Conservation (phyloP, 2,113 vertebrate genomes). For the Aleadryas rufinucha region DNA sequence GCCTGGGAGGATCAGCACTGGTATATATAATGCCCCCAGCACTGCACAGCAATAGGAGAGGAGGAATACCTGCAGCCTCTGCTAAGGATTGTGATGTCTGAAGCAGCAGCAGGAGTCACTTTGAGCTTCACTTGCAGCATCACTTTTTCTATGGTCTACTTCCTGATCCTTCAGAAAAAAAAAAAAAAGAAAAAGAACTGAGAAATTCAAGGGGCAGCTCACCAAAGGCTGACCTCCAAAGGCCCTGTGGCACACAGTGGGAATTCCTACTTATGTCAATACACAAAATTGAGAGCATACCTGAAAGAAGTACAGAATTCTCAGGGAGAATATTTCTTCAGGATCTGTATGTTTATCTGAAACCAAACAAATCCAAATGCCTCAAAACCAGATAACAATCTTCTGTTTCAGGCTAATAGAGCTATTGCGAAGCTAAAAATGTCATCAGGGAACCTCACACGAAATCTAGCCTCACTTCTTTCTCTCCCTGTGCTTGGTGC, state of each 20-base stretch:
- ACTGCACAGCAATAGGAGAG: not conserved
- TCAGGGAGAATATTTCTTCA: not conserved
- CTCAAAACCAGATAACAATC: not conserved
- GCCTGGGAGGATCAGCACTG: not conserved
- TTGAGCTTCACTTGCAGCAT: not conserved
- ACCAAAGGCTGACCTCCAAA: not conserved
- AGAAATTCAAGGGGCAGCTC: not conserved
- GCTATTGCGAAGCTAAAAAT: not conserved
- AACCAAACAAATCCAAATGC: not conserved
- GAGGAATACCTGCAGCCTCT: not conserved
- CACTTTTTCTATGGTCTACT: not conserved
- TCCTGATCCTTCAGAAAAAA: not conserved
- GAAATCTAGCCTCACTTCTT: not conserved
- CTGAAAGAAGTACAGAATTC: not conserved
- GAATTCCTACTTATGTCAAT: not conserved
- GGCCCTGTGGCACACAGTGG: not conserved
- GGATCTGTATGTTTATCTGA: not conserved
- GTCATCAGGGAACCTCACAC: not conserved
- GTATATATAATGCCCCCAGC: not conserved
- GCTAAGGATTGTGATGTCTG: not conserved
- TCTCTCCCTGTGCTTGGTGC: not conserved
- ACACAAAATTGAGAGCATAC: not conserved
- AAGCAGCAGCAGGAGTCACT: not conserved
- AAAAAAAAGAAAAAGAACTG: rapidly evolving
- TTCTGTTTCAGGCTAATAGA: not conserved